Base-by-base conservation (phyloP, 2,797 vertebrate genomes). In the Melanogrammus aeglefinus region DNA sequence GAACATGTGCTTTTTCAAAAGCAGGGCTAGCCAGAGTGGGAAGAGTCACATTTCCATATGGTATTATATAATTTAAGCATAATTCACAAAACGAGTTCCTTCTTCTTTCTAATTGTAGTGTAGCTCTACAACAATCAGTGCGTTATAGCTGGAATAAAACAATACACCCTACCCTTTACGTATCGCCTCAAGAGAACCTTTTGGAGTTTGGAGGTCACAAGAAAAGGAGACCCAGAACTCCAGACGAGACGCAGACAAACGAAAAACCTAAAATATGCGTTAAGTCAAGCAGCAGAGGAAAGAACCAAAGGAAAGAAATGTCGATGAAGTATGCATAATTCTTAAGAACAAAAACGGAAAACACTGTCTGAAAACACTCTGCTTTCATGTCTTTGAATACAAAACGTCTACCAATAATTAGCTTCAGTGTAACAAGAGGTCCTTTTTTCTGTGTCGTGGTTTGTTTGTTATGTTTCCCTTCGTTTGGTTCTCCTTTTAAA, bases 301-400 rank as follows among this genome's bases (percentile, higher is more conserved):
- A 7, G 57, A 27, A 27, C 9, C n/a, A 66, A 66, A 27, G 8
- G 8, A 13, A 69, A 69, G 94, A 95, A 95, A 94, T 94, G 95
- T 94, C 93, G 94, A 96, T 96, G 96, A 95, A 96, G 94, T 95
- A 97, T 95, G 96, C 95, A 96, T 96, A 96, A 96, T 96, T 95
- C 97, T 95, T 95, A 95, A 92, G 95, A 93, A 94, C 95, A 95
- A 79, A 75, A 36, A 94, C 92, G 89, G 94, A 93, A 95, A 83
- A 88, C 82, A 84, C 90, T 86, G 86, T 96, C 97, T 97, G 96
- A 97, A 96, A 98, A 97, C 96, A 97, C 97, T 96, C 97, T 97
- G 98, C 97, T 97, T 98, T 95, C 96, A 94, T 95, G 95, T 96
- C 95, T 95, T 96, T 96, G 97, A 96, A 99, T 99, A 99, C 96